These are phyloP conservation scores for Acromyrmex heyeri DNA, from an alignment of 1,140 invertebrate species.

Conservation along the genomic window DNA sequence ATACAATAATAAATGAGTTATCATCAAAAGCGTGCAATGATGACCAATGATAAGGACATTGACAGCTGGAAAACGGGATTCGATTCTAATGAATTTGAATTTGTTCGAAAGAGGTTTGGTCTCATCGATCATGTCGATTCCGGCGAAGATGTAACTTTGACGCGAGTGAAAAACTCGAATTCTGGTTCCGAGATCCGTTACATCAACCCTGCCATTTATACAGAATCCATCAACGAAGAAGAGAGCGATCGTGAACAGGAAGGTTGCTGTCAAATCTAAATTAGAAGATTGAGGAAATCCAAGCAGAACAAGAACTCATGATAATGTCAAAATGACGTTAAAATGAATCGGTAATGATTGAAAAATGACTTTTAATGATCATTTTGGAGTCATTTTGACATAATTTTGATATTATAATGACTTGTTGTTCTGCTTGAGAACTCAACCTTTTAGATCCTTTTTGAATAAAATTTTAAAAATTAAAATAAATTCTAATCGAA, in stretches of 20 bases:
- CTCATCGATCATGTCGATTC: neutral
- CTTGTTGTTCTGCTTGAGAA: no score
- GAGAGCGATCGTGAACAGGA: constrained; percentile 5
- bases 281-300: neutral
- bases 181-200: constrained; percentile 71
- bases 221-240: constrained; percentile 59
- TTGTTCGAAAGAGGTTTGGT: neutral
- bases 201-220: constrained; percentile 78
- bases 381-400: no score
- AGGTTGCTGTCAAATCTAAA: constrained; percentile 21
- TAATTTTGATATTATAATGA: no score
- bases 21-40: constrained; percentile 54
- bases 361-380: no score
- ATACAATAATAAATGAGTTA: constrained; percentile 22
- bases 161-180: constrained; percentile 32
- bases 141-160: neutral
- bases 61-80: constrained; percentile 67
- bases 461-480: neutral
- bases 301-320: no score
- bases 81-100: constrained; percentile 18
- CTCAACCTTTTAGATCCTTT: neutral
- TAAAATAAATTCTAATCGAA: neutral
- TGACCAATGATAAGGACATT: constrained; percentile 72
- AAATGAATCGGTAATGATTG: no score
- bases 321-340: no score